phyloP scores from a whole-genome alignment of 2,797 vertebrate species.

The Hylomyscus alleni region DNA sequence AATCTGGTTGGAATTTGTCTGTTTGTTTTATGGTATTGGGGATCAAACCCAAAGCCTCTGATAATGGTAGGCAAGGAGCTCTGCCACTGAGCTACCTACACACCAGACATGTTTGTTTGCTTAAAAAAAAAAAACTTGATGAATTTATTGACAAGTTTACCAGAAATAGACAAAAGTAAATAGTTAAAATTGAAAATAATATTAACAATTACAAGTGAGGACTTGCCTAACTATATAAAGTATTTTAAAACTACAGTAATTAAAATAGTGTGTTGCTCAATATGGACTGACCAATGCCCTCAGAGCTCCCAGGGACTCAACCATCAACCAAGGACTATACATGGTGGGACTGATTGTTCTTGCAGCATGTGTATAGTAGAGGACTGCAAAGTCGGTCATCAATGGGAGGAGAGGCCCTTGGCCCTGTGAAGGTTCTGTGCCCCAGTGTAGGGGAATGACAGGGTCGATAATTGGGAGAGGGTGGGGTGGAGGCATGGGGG shows the following conservation, averaged over 20 bases:
- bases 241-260: conserved; percentile 17
- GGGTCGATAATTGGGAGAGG: no score
- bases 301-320: no score
- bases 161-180: conserved; percentile 48
- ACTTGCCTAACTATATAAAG: background rate
- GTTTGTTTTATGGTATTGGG: background rate
- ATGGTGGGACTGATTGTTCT: no score
- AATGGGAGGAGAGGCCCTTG: no score
- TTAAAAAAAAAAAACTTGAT: background rate
- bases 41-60: background rate
- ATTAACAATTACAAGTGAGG: conserved; percentile 32
- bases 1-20: conserved; percentile 21
- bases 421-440: no score
- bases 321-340: no score
- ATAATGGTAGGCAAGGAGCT: background rate
- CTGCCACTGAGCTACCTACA: background rate
- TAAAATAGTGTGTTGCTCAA: conserved; percentile 7
- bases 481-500: no score
- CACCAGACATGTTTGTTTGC: background rate
- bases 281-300: no score
- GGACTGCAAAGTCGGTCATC: no score
- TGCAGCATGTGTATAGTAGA: no score
- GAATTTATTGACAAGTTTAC: conserved; percentile 32
- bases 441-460: no score
- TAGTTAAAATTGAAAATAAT: conserved; percentile 47